phyloP scores from a whole-genome alignment of 2,888 invertebrate genomes.

The Hypomecis punctinalis region DNA sequence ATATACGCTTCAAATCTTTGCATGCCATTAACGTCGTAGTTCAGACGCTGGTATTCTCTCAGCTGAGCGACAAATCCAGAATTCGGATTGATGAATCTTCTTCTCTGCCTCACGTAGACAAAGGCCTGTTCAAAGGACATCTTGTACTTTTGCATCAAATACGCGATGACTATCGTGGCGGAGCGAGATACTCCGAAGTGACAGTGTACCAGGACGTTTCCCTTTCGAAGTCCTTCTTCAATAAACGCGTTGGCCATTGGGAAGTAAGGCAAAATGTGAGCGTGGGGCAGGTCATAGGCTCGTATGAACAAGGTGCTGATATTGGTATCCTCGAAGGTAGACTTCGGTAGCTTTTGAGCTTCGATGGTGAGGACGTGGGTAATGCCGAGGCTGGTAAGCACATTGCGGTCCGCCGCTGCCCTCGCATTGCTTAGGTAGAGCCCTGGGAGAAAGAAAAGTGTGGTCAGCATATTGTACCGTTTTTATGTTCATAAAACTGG shows the following conservation, averaged over 20 bases:
- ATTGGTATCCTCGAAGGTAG: conserved; percentile 66
- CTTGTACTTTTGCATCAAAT: conserved; percentile 95
- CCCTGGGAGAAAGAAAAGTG: conserved; percentile 48
- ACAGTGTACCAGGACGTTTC: conserved; percentile 95
- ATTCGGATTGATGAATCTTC: conserved; percentile 97
- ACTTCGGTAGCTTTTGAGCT: conserved; percentile 70
- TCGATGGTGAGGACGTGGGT: conserved; percentile 81
- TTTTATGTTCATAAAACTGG: no score
- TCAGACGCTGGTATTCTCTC: conserved; percentile 85
- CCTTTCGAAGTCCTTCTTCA: conserved; percentile 86
- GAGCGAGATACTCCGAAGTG: conserved; percentile 98
- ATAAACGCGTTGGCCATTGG: conserved; percentile 80
- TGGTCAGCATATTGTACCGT: conserved; percentile 1
- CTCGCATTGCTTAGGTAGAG: conserved; percentile 78
- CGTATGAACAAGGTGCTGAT: conserved; percentile 78
- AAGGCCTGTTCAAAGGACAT: conserved; percentile 94
- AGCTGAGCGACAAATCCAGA: conserved; percentile 97
- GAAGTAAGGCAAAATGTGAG: conserved; percentile 78
- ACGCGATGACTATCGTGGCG: conserved; percentile 97
- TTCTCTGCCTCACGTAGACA: conserved; percentile 92
- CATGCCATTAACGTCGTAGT: conserved; percentile 69
- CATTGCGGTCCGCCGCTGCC: conserved; percentile 68
- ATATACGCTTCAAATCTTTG: conserved; percentile 71
- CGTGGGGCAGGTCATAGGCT: conserved; percentile 76
- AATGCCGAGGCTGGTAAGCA: conserved; percentile 72